These are phyloP conservation scores for Montifringilla adamsi DNA, from an alignment of 2,113 vertebrate genomes.

Conservation along the genomic window DNA sequence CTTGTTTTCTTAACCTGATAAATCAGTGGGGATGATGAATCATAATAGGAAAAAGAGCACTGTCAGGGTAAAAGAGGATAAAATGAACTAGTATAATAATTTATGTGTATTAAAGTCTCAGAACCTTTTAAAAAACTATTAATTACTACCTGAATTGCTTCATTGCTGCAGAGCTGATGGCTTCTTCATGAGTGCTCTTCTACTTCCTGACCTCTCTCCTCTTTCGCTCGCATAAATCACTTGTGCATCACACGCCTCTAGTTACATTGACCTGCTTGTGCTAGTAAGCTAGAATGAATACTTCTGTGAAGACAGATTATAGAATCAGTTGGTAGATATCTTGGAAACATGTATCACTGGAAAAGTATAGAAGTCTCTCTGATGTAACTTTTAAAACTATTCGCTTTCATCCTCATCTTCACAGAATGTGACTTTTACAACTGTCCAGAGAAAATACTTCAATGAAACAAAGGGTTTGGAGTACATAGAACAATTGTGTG, in stretches of 20 bases:
- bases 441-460: conserved; percentile 93
- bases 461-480: conserved; percentile 96
- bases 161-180: background rate
- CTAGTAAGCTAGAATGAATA: background rate
- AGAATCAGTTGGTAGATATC: background rate
- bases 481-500: conserved; percentile 90
- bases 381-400: background rate
- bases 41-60: background rate
- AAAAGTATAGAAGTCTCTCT: background rate
- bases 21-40: background rate
- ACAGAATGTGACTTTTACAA: conserved; percentile 87
- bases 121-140: background rate
- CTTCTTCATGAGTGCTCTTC: background rate
- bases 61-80: background rate
- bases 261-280: background rate
- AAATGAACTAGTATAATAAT: background rate
- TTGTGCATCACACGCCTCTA: rapidly evolving
- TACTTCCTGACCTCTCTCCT: background rate
- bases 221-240: background rate
- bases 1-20: background rate
- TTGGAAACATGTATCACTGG: background rate
- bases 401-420: background rate
- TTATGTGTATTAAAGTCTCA: background rate
- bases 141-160: background rate
- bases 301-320: background rate